phyloP scores from a whole-genome alignment of 2,797 vertebrate genomes.

The Tenualosa ilisha region DNA sequence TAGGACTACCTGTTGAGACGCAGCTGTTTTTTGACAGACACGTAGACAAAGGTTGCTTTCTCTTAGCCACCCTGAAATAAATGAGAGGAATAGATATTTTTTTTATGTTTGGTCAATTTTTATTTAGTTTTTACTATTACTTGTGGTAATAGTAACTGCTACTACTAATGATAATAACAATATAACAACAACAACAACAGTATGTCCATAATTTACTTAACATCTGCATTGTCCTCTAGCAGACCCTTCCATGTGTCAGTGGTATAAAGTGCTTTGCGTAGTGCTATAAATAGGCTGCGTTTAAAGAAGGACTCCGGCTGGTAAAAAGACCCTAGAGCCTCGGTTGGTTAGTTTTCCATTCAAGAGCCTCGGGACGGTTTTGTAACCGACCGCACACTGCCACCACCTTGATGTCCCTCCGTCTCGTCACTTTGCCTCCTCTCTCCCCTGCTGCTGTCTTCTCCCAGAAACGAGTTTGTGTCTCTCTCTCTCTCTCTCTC shows the following conservation, averaged over 20 bases:
- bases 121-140: no score
- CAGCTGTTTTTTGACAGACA: no score
- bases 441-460: no score
- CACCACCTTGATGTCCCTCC: background rate
- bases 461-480: background rate
- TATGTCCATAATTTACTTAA: background rate
- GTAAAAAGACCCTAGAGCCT: background rate
- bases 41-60: no score
- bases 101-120: no score
- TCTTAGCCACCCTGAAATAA: no score
- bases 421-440: background rate
- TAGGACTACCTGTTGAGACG: no score
- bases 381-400: background rate
- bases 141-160: no score
- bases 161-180: no score
- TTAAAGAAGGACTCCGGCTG: background rate
- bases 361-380: constrained; percentile 1
- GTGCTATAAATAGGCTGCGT: background rate
- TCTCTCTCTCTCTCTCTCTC: no score
- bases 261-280: background rate
- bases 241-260: background rate
- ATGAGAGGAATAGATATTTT: no score
- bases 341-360: background rate
- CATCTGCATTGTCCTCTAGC: background rate
- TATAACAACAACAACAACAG: no score